Evolutionary conservation across 2,888 invertebrate genomes (phyloP), one percentile per base, ranked within the genome.

Genomic region (Sepiola atlantica): DNA sequence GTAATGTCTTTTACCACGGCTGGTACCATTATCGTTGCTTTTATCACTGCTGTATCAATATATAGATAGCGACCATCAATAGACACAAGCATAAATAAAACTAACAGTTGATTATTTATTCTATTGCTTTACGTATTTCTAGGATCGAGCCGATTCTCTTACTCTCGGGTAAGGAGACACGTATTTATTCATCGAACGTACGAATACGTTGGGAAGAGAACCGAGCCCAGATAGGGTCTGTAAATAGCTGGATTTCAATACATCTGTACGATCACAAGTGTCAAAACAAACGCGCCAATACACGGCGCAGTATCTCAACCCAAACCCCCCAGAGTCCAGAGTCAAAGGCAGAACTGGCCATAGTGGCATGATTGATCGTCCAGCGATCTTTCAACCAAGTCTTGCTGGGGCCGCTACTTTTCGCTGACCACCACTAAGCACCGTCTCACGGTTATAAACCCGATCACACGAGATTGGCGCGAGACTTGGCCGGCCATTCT

Each of bases 161-260:
- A 8, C 45, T 45, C 4, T 45, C 45, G 45, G 45, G 45, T 45
- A 45, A 45, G 45, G 8, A 45, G 45, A 45, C 45, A 45, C 45
- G 45, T 45, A 45, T 45, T 45, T 45, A 45, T 45, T 2, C 45
- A 45, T 45, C 45, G 4, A 45, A 8, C 45, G 45, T 45, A 45
- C 45, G 45, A 45, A 45, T 45, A 8, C 45, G 45, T 45, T 45
- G n/a, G 32, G 77, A 77, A 77, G n/a, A n/a, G 32, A 77, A n/a
- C 1, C 14, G n/a, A 77, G n/a, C 45, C n/a, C 12, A 77, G 77
- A 77, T n/a, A n/a, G 77, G 32, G n/a, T 77, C 77, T 77, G 77
- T n/a, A 77, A 77, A 77, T 77, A n/a, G 77, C 77, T 77, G 77
- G n/a, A 77, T 77, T 77, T 77, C 77, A 77, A 77, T 77, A 77